These are phyloP conservation scores for Amphipyra berbera DNA, from an alignment of 2,888 invertebrate species.

Conservation along the genomic window DNA sequence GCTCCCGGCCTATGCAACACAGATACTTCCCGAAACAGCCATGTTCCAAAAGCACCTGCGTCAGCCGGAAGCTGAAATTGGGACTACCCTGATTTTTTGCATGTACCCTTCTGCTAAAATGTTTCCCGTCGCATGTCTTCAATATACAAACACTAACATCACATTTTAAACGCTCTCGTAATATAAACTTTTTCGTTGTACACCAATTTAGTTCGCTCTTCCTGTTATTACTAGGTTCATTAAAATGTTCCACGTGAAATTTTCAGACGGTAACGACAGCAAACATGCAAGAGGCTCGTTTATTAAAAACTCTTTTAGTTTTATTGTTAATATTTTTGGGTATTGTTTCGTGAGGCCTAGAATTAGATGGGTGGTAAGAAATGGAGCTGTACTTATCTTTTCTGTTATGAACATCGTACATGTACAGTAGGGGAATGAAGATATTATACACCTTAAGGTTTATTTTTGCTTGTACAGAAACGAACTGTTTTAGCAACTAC, in stretches of 20 bases:
- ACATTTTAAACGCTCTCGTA: slow-evolving; percentile 1
- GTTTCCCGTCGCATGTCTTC: neutral
- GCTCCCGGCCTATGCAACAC: too few relatives aligned
- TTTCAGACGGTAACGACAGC: slow-evolving; percentile 29
- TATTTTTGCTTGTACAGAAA: too few relatives aligned
- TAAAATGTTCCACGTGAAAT: slow-evolving; percentile 30
- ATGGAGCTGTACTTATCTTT: neutral
- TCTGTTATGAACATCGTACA: too few relatives aligned
- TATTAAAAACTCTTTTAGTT: slow-evolving; percentile 30
- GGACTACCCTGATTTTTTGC: too few relatives aligned
- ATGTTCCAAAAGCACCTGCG: too few relatives aligned
- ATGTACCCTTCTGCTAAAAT: too few relatives aligned
- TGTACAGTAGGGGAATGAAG: too few relatives aligned
- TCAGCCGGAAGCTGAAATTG: too few relatives aligned
- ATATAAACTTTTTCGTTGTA: slow-evolving; percentile 19
- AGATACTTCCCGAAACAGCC: too few relatives aligned
- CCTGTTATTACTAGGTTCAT: slow-evolving; percentile 31
- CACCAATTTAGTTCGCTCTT: slow-evolving; percentile 16
- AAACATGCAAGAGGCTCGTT: slow-evolving; percentile 36
- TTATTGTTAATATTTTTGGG: neutral
- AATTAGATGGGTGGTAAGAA: neutral
- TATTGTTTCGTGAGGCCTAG: neutral
- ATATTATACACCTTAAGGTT: too few relatives aligned
- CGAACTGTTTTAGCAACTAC: too few relatives aligned
- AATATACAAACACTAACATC: neutral